These are phyloP conservation scores for Thalpophila matura DNA, from an alignment of 2,888 invertebrate genomes.

Conservation along the genomic window DNA sequence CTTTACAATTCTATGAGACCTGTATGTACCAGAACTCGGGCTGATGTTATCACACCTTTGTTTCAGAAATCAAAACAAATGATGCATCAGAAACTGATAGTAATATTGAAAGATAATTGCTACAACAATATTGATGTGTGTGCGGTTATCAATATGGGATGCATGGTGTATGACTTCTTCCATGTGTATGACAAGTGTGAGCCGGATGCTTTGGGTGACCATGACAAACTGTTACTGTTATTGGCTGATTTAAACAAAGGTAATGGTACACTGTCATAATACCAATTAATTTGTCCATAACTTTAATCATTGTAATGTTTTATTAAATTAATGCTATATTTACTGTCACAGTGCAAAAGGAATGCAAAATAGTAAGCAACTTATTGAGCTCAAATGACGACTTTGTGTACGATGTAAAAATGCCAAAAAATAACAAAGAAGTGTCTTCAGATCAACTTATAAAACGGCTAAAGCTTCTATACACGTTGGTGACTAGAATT, in stretches of 20 bases:
- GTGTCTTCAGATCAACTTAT: conserved; percentile 75
- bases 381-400: conserved; percentile 71
- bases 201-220: conserved; percentile 78
- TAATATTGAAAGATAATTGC: conserved; percentile 68
- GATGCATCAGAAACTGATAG: conserved; percentile 79
- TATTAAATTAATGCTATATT: background rate
- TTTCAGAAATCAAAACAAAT: conserved; percentile 83
- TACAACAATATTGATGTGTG: conserved; percentile 74
- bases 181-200: conserved; percentile 77
- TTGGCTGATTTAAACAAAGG: conserved; percentile 82
- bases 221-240: conserved; percentile 72
- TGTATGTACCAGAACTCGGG: background rate
- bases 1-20: no score
- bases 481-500: conserved; percentile 80
- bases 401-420: conserved; percentile 72
- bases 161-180: conserved; percentile 80
- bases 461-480: conserved; percentile 82
- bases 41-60: background rate
- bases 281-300: background rate
- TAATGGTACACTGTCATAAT: conserved; percentile 45
- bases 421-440: conserved; percentile 64
- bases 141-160: conserved; percentile 78
- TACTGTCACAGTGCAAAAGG: conserved; percentile 75
- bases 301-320: background rate
- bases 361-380: conserved; percentile 85